Evolutionary conservation across 2,888 invertebrate species (phyloP).

Genomic region (Neocrepidodera transversa): DNA sequence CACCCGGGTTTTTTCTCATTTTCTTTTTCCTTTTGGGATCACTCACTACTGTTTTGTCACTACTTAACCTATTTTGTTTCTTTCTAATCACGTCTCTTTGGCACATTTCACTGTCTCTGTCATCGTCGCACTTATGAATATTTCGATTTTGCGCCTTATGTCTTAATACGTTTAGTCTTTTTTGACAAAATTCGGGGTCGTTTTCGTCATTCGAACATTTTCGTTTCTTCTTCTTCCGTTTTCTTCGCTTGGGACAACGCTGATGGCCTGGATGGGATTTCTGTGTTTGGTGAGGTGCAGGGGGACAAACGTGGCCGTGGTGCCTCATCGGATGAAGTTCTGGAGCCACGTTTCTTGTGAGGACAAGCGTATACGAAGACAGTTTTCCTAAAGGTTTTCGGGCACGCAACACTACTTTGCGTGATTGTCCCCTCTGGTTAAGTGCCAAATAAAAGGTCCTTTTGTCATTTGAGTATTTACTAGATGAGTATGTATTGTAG

Average conservation of each 20-base stretch:
- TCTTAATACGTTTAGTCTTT: conserved; percentile 53
- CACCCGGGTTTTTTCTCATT: conserved; percentile 55
- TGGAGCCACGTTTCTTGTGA: conserved; percentile 67
- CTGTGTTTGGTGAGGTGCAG: conserved; percentile 44
- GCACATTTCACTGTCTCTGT: conserved; percentile 56
- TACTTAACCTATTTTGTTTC: conserved; percentile 48
- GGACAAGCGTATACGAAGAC: conserved; percentile 76
- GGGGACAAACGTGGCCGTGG: conserved; percentile 54
- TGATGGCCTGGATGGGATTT: conserved; percentile 56
- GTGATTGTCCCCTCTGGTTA: conserved; percentile 74
- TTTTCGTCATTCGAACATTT: conserved; percentile 53
- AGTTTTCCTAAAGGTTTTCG: conserved; percentile 73
- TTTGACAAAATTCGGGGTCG: conserved; percentile 46
- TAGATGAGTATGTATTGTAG: conserved; percentile 85
- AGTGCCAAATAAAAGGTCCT: conserved; percentile 80
- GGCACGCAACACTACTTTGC: conserved; percentile 75
- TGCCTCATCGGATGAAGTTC: conserved; percentile 62
- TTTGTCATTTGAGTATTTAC: conserved; percentile 73
- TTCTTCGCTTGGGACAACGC: conserved; percentile 62
- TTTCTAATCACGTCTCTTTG: conserved; percentile 58
- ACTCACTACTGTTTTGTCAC: conserved; percentile 48
- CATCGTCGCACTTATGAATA: conserved; percentile 49
- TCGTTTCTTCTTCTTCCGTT: conserved; percentile 62
- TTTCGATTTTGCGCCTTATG: conserved; percentile 60
- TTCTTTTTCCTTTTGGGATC: conserved; percentile 61